Evolutionary conservation across 2,888 invertebrate genomes (phyloP).

Genomic region (Hirtodrosophila duncani): DNA sequence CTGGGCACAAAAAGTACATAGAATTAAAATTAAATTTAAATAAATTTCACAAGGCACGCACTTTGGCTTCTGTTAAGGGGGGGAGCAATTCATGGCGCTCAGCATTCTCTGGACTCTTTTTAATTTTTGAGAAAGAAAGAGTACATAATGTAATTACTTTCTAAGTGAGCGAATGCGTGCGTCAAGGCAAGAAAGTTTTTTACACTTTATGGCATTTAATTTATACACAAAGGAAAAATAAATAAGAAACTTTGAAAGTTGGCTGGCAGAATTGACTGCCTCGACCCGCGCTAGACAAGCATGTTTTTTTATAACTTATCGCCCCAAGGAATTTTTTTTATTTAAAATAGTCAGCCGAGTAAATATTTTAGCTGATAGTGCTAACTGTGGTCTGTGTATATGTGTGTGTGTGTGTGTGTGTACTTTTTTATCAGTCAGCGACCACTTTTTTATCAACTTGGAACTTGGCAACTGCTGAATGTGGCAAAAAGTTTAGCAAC

Average conservation of each 20-base stretch:
- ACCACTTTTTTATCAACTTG: too few species aligned
- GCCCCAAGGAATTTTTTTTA: constrained; percentile 12
- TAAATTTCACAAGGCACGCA: constrained; percentile 62
- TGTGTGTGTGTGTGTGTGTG: constrained; percentile 15
- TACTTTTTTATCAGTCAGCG: constrained; percentile 53
- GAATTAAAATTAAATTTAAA: constrained; percentile 70
- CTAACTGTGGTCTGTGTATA: too few species aligned
- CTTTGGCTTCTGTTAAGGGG: too few species aligned
- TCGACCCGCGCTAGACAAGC: constrained; percentile 10
- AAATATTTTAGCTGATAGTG: too few species aligned
- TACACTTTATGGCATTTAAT: constrained; percentile 49
- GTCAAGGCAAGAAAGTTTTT: constrained; percentile 63
- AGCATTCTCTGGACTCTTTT: too few species aligned
- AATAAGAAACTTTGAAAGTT: constrained; percentile 3
- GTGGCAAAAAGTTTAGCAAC: too few species aligned
- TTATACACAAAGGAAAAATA: constrained; percentile 18
- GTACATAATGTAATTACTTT: constrained; percentile 66
- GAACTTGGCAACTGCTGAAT: too few species aligned
- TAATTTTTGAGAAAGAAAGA: too few species aligned
- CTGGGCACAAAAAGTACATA: constrained; percentile 34
- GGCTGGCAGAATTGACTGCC: constrained; percentile 29
- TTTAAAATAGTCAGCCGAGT: constrained; percentile 16
- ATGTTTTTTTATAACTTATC: constrained; percentile 60
- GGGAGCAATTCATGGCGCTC: too few species aligned
- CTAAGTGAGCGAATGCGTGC: constrained; percentile 58